Conservation (phyloP, 2,888 invertebrate genomes). For the Aphidoletes aphidimyza region DNA sequence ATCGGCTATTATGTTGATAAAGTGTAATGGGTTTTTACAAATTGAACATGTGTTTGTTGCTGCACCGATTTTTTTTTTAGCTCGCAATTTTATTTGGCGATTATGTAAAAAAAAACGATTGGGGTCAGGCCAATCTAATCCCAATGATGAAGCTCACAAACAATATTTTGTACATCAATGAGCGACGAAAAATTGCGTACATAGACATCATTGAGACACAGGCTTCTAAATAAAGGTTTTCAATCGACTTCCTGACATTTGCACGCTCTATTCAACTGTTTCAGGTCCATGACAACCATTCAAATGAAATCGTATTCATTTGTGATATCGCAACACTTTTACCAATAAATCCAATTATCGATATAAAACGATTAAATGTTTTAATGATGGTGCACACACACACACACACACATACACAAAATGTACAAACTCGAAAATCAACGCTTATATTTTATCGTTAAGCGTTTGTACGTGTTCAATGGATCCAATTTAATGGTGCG, state of each 20-base stretch:
- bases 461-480: not conserved
- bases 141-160: no score
- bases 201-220: no score
- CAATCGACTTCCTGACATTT: no score
- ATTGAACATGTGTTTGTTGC: conserved; percentile 1
- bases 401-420: no score
- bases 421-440: conserved; percentile 1
- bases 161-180: no score
- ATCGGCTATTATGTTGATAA: not conserved
- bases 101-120: no score
- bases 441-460: conserved; percentile 7
- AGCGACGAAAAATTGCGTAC: no score
- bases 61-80: not conserved
- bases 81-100: no score
- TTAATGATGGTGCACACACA: conserved; percentile 8
- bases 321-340: not conserved
- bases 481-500: no score
- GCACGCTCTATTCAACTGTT: no score
- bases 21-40: conserved; percentile 6
- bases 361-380: conserved; percentile 36
- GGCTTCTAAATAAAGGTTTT: no score
- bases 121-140: no score
- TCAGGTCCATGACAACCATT: not conserved
- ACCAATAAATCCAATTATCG: conserved; percentile 21
- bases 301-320: not conserved